Percentiles rank a stretch among this genome's conserved stretches.
phyloP scores from a whole-genome alignment of 92 coral and sea anemone genomes.

The Phymanthus crucifer region DNA sequence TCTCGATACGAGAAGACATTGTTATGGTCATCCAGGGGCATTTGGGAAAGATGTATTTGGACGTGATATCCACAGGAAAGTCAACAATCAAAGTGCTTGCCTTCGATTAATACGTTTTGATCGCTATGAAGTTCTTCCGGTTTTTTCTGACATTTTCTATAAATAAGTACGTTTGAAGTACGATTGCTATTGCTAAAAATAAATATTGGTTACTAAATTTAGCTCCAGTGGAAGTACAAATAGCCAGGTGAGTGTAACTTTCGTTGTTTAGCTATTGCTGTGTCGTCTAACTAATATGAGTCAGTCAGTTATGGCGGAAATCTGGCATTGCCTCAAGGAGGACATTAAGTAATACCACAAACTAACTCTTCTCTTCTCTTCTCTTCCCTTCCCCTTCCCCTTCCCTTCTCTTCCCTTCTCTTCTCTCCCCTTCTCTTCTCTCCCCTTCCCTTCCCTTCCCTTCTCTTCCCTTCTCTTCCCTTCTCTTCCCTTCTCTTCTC shows the following conservation, averaged over 20 bases:
- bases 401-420: neutral
- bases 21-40: too few species aligned
- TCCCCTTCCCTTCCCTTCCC: neutral
- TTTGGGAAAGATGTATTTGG: too few species aligned
- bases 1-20: too few species aligned
- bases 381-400: neutral
- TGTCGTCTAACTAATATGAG: neutral
- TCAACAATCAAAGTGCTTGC: neutral
- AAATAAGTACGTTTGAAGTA: neutral
- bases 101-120: neutral
- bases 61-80: neutral
- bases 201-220: neutral
- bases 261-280: neutral
- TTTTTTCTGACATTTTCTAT: neutral
- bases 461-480: neutral
- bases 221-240: neutral
- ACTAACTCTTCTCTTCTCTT: neutral
- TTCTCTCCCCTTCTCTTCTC: neutral
- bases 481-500: neutral
- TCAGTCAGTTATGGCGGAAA: neutral
- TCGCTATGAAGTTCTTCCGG: neutral
- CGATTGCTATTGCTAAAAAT: neutral
- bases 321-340: neutral
- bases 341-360: too few species aligned
- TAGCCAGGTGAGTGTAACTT: neutral